Conservation (phyloP, 2,797 vertebrate genomes). For the Oophaga sylvatica region DNA sequence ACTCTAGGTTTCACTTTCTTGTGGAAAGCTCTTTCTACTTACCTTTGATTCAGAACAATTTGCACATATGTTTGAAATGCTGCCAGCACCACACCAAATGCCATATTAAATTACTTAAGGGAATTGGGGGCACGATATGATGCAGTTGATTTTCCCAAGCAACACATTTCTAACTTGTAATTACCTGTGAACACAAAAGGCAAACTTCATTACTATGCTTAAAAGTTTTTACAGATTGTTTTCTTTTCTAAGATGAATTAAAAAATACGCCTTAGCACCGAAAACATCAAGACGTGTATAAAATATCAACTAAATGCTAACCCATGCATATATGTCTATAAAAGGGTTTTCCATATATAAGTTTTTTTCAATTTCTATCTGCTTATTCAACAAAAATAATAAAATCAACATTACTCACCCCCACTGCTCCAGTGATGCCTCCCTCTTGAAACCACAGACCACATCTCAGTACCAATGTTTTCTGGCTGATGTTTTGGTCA, state of each 20-base stretch:
- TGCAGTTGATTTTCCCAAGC: constrained; percentile 17
- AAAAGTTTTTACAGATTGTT: neutral
- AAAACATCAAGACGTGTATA: neutral
- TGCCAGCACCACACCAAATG: constrained; percentile 63
- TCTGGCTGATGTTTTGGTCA: too few species aligned
- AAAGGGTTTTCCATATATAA: neutral
- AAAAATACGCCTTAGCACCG: neutral
- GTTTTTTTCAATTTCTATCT: neutral
- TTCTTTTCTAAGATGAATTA: neutral
- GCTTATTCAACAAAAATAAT: too few species aligned
- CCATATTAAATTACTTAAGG: constrained; percentile 69
- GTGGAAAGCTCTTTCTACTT: constrained; percentile 61
- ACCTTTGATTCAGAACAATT: constrained; percentile 4
- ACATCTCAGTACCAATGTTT: too few species aligned
- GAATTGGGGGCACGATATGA: constrained; percentile 18
- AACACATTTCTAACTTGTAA: constrained; percentile 24
- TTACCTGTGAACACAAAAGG: neutral
- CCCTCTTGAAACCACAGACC: too few species aligned
- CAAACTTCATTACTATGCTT: neutral
- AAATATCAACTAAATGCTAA: neutral
- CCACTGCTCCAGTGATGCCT: too few species aligned
- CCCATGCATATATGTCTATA: neutral
- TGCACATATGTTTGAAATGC: constrained; percentile 59
- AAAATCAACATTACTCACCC: too few species aligned
- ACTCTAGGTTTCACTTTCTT: constrained; percentile 34